phyloP scores from a whole-genome alignment of 1,140 invertebrate genomes.

The Drosophila pseudoananassae region DNA sequence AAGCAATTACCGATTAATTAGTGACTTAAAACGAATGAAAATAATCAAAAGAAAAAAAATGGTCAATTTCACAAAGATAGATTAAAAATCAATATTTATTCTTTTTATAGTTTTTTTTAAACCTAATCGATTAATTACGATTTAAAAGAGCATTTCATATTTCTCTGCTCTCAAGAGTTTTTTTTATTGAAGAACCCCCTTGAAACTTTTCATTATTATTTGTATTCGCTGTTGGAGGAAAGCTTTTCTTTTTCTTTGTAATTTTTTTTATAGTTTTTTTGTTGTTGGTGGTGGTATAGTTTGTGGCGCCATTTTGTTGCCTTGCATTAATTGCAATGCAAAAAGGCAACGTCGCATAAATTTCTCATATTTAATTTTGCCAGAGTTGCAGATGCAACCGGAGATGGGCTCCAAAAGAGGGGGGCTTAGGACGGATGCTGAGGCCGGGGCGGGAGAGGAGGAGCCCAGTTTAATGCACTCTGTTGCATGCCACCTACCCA shows the following conservation, averaged over 20 bases:
- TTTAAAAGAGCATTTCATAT: constrained; percentile 24
- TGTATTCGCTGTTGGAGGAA: constrained; percentile 9
- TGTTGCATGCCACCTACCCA: constrained; percentile 32
- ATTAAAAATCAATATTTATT: no score
- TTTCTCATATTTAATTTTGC: constrained; percentile 80
- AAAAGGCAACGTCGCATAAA: constrained; percentile 75
- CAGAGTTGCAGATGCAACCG: constrained; percentile 62
- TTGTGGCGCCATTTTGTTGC: constrained; percentile 53
- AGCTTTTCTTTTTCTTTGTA: constrained; percentile 14
- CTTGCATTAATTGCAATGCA: constrained; percentile 74
- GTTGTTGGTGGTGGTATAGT: constrained; percentile 14
- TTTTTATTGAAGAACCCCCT: not conserved
- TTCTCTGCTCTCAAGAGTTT: constrained; percentile 7
- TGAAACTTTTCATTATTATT: constrained; percentile 40
- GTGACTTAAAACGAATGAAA: not conserved
- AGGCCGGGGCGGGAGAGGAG: not conserved
- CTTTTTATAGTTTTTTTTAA: no score
- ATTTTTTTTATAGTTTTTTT: constrained; percentile 18
- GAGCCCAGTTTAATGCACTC: constrained; percentile 49
- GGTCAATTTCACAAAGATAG: not conserved
- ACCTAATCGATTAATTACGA: not conserved
- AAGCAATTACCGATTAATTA: constrained; percentile 10
- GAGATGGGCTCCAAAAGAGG: constrained; percentile 7
- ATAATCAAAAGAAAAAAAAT: not conserved
- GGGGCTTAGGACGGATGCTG: not conserved